Base-by-base conservation (phyloP, 2,797 vertebrate species). In the Gadopsis marmoratus region DNA sequence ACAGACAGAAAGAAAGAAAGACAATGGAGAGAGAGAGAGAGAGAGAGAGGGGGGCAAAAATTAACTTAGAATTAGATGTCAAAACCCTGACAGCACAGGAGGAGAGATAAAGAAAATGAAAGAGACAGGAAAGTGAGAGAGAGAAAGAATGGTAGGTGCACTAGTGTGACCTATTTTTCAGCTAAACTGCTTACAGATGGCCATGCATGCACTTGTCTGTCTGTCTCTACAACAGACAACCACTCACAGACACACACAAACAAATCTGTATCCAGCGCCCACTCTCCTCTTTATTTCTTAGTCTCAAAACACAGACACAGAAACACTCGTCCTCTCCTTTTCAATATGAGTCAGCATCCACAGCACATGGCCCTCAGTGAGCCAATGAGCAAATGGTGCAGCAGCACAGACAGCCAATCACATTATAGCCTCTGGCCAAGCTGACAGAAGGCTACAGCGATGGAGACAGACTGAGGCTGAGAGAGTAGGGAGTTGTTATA, bases 261-360 rank as follows among this genome's bases (percentile, higher is more conserved):
- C 82, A 92, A 84, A 88, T 86, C 76, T 85, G 81, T 81, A 86
- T 92, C 79, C 79, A 82, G 71, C 64, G 29, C 84, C 83, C 81
- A 85, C 82, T 81, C 71, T 80, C 70, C 82, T 76, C 74, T 86
- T 77, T 79, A 85, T 81, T 81, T 73, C 78, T 82, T 74, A 67
- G 84, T 88, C 84, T 86, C 31, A 82, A 87, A 90, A 86, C 79
- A 76, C 83, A 89, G 79, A 86, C 82, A 74, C 70, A 50, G 76
- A 80, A 81, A 81, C 48, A 75, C 69, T 81, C 70, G 66, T 75
- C 75, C 81, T 65, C 81, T 84, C 50, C 47, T 74, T 81, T 84
- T 84, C 1, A 7, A 70, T 73, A 11, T 92, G 92, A 92, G 88
- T 93, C 90, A 91, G 89, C 89, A 84, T 80, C 72, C 63, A 60